A percentile compares a stretch with the other conserved stretches of the same genome.
phyloP scores from a whole-genome alignment of 2,797 vertebrate genomes.

The Pogonophryne albipinna region DNA sequence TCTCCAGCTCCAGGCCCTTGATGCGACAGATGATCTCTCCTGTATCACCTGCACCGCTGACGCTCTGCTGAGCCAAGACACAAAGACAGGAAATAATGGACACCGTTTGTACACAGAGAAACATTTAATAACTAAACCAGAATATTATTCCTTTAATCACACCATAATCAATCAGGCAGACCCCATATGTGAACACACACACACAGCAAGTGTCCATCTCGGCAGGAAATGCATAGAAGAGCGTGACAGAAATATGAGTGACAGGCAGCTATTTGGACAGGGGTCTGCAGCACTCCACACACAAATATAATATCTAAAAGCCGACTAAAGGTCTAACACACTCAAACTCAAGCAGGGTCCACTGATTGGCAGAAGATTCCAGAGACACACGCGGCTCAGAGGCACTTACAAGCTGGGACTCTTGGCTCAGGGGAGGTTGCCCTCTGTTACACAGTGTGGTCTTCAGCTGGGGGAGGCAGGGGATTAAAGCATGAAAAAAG shows the following conservation, averaged over 20 bases:
- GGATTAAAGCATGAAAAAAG: slow-evolving; percentile 35
- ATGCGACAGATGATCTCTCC: slow-evolving; percentile 88
- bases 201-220: slow-evolving; percentile 35
- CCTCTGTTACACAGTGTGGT: slow-evolving; percentile 81
- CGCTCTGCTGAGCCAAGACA: slow-evolving; percentile 62
- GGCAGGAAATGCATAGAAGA: slow-evolving; percentile 13
- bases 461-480: slow-evolving; percentile 83
- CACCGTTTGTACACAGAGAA: background rate
- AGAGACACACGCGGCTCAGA: slow-evolving; percentile 47
- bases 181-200: slow-evolving; percentile 31
- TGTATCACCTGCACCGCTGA: slow-evolving; percentile 84
- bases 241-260: background rate
- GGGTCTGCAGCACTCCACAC: slow-evolving; percentile 23
- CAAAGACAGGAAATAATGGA: background rate
- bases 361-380: slow-evolving; percentile 15
- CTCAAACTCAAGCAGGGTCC: slow-evolving; percentile 10
- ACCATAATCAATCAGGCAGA: background rate
- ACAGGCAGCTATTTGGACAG: slow-evolving; percentile 3
- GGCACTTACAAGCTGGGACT: slow-evolving; percentile 85
- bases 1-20: slow-evolving; percentile 91
- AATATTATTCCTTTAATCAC: background rate
- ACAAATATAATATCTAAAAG: slow-evolving; percentile 11
- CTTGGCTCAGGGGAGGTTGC: slow-evolving; percentile 76
- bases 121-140: background rate
- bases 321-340: background rate